Evolutionary conservation across 2,888 invertebrate genomes (phyloP).

Genomic region (Ptychoptera contaminata): DNA sequence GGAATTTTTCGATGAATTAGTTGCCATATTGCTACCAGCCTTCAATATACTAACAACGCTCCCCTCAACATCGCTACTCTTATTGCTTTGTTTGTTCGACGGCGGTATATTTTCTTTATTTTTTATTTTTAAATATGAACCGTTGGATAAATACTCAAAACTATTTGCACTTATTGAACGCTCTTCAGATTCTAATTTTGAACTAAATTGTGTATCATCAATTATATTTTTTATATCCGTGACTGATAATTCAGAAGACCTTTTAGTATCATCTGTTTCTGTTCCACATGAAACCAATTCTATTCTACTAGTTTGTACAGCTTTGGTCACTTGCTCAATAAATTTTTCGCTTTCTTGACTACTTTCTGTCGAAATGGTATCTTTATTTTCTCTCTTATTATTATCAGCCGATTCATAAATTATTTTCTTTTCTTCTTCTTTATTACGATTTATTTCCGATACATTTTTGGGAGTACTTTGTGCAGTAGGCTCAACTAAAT

Average conservation of each 20-base stretch:
- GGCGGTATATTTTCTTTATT: too few relatives aligned
- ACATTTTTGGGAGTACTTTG: slow-evolving; percentile 5
- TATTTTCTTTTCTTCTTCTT: not conserved
- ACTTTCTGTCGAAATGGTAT: not conserved
- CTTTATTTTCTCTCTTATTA: not conserved
- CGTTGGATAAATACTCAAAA: not conserved
- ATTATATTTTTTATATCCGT: not conserved
- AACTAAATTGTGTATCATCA: not conserved
- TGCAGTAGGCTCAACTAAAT: not conserved
- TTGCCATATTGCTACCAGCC: too few relatives aligned
- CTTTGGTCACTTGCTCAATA: not conserved
- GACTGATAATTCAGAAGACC: not conserved
- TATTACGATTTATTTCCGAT: not conserved
- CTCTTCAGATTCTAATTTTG: not conserved
- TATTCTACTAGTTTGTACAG: slow-evolving; percentile 4
- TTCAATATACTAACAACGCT: too few relatives aligned
- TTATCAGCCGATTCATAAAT: not conserved
- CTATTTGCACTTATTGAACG: not conserved
- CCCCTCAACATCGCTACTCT: too few relatives aligned
- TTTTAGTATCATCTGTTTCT: not conserved
- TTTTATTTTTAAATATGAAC: too few relatives aligned
- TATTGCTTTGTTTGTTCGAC: too few relatives aligned
- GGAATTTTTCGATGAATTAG: too few relatives aligned
- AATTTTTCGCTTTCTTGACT: too few relatives aligned
- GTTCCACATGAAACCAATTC: slow-evolving; percentile 2